Base-by-base conservation (phyloP, 2,888 invertebrate species). In the Heteropelma amictum region DNA sequence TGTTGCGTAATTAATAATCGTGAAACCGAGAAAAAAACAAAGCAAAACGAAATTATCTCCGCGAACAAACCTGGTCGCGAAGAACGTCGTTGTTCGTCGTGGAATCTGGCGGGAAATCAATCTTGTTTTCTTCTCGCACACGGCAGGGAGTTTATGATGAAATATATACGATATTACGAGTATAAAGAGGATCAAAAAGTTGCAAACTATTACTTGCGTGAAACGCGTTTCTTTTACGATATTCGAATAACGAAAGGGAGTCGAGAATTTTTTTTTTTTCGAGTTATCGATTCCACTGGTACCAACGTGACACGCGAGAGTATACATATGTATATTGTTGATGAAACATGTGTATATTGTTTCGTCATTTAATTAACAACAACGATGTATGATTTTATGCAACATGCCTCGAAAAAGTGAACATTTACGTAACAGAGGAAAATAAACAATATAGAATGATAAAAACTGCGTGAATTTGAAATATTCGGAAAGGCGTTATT, bases 371-470 rank as follows among this genome's bases (percentile, higher is more conserved):
- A 77, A 77, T 72, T 67, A 82, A n/a, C n/a, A n/a, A n/a, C n/a
- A n/a, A 68, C 63, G 77, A 47, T 79, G 77, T 79, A 80, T 82
- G 81, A 79, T 83, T 83, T 81, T 82, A 81, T 80, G 81, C 80
- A 81, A 67, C 77, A 67, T 77, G 78, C 73, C 77, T 75, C 61
- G 76, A 45, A 81, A n/a, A n/a, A 80, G 77, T 79, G 68, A 61
- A 74, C 79, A 80, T 79, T 82, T 82, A 81, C 79, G 80, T 82
- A 80, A 76, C 80, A 79, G 80, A 83, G 77, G 77, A 82, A 81
- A 83, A 81, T 81, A 82, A 83, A 83, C 76, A 79, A 78, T 81
- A 79, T 81, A 81, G 80, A 76, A 80, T 80, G 79, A 82, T 81
- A 80, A 49, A 3, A 23, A 53, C 5, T 3, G 14, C 5, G 30